phyloP scores from a whole-genome alignment of 1,140 invertebrate species.

The Leptopilina clavipes region DNA sequence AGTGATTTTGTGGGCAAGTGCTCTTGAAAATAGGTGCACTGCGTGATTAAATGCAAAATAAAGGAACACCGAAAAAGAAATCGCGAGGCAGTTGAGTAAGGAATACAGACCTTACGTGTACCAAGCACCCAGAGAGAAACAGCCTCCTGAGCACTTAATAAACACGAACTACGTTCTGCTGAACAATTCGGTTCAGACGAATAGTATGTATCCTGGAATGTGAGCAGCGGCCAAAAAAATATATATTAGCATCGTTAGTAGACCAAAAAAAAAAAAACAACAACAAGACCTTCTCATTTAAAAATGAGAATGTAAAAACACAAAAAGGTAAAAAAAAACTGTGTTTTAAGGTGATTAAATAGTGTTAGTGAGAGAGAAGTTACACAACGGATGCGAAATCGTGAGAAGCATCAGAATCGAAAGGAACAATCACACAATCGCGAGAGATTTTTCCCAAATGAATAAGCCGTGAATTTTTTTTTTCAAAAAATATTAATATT shows the following conservation, averaged over 20 bases:
- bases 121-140: conserved; percentile 92
- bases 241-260: conserved; percentile 64
- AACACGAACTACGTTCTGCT: conserved; percentile 78
- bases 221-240: conserved; percentile 63
- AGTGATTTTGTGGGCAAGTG: not conserved
- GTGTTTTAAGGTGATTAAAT: not conserved
- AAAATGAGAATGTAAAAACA: no score
- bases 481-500: no score
- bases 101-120: conserved; percentile 88
- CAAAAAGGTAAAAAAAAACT: not conserved
- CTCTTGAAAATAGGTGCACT: conserved; percentile 14
- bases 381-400: conserved; percentile 19
- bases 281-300: no score
- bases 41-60: conserved; percentile 33
- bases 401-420: conserved; percentile 10
- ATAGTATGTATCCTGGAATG: conserved; percentile 82
- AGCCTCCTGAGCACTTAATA: conserved; percentile 91
- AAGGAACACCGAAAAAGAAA: conserved; percentile 6
- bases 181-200: conserved; percentile 80
- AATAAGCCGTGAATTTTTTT: no score
- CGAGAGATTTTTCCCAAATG: not conserved
- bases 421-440: not conserved
- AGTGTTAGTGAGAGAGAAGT: conserved; percentile 28
- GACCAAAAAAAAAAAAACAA: not conserved
- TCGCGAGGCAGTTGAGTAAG: conserved; percentile 58